Evolutionary conservation across 2,113 vertebrate genomes (phyloP).

Genomic region (Tenebrosternarchus preto): DNA sequence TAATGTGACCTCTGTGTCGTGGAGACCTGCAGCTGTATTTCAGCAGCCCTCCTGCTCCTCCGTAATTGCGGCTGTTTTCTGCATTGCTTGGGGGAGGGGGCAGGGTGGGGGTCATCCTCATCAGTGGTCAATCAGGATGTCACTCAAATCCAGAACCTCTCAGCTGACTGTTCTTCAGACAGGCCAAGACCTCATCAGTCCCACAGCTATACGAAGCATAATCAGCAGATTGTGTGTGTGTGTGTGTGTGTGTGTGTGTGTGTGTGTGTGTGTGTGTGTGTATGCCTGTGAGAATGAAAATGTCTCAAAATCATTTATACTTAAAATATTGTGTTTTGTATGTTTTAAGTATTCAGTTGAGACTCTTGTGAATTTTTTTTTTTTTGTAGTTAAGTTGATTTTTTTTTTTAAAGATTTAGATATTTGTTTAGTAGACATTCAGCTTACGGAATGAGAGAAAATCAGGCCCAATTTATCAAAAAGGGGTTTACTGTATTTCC

Average conservation of each 20-base stretch:
- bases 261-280: neutral
- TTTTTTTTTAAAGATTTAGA: neutral
- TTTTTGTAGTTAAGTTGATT: neutral
- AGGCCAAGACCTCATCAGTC: constrained; percentile 48
- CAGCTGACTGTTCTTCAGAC: constrained; percentile 37
- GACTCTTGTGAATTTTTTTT: no score
- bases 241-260: constrained; percentile 5
- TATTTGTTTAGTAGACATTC: neutral
- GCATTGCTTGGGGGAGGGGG: constrained; percentile 59
- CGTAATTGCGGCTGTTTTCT: constrained; percentile 56
- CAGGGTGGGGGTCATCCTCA: constrained; percentile 64
- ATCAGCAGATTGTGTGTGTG: constrained; percentile 6
- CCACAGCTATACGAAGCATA: constrained; percentile 23
- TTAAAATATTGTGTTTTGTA: neutral
- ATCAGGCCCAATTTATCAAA: constrained; percentile 59
- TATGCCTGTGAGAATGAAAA: neutral
- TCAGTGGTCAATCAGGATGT: constrained; percentile 51
- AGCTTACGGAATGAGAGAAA: constrained; percentile 46
- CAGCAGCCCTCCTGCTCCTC: constrained; percentile 3
- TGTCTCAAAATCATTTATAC: neutral
- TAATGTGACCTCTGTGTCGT: neutral
- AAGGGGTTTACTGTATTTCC: constrained; percentile 69
- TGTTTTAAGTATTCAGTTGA: neutral
- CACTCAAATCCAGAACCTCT: constrained; percentile 41
- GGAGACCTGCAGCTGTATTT: constrained; percentile 15